phyloP scores from a whole-genome alignment of 2,113 vertebrate genomes.

The Arothron firmamentum region DNA sequence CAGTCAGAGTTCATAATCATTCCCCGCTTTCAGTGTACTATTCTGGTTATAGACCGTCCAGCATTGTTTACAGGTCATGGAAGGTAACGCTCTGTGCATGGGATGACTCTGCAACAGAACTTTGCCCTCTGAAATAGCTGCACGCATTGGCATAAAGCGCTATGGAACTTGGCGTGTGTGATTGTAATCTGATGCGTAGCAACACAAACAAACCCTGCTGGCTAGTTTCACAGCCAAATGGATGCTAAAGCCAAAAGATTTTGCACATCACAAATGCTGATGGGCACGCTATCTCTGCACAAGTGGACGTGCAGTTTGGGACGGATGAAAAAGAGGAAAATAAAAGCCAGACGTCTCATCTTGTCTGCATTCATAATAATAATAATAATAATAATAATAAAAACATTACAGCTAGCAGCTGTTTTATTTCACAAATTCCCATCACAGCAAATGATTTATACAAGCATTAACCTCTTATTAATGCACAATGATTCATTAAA shows the following conservation, averaged over 20 bases:
- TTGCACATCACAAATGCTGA: conserved; percentile 26
- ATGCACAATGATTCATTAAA: conserved; percentile 39
- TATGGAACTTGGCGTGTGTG: conserved; percentile 47
- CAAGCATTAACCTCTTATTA: conserved; percentile 29
- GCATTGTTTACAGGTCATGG: too few species aligned
- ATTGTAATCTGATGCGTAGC: conserved; percentile 53
- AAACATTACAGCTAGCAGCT: background rate
- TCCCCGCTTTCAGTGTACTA: too few species aligned
- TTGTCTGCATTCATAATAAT: too few species aligned
- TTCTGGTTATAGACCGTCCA: too few species aligned
- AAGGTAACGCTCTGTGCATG: too few species aligned
- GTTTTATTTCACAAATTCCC: background rate
- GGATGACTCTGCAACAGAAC: conserved; percentile 25
- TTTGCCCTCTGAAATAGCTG: conserved; percentile 48
- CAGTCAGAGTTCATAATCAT: too few species aligned
- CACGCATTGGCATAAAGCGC: conserved; percentile 51
- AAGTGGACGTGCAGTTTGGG: background rate
- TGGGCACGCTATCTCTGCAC: conserved; percentile 13
- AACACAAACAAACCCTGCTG: conserved; percentile 65
- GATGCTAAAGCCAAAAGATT: conserved; percentile 33
- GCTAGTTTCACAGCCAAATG: conserved; percentile 53
- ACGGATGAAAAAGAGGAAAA: conserved; percentile 6
- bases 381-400: background rate
- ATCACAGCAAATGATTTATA: conserved; percentile 18
- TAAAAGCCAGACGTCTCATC: conserved; percentile 12